Evolutionary conservation across 2,888 invertebrate genomes (phyloP).

Genomic region (Kryphioiulus occultus): DNA sequence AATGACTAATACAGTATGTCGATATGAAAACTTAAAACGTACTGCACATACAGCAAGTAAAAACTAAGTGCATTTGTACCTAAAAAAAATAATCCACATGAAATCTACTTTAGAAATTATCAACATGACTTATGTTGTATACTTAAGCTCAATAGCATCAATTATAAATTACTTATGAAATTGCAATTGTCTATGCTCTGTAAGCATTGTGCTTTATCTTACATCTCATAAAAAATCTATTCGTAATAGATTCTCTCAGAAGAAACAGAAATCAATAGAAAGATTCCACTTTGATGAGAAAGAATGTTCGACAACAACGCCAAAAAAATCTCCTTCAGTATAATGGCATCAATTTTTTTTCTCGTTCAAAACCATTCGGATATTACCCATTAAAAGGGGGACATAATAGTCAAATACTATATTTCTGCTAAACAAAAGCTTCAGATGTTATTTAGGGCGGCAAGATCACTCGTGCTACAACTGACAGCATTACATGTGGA

Average conservation of each 20-base stretch:
- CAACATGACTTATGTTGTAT: too few relatives aligned
- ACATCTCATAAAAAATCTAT: background rate
- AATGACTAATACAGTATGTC: too few relatives aligned
- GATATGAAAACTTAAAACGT: too few relatives aligned
- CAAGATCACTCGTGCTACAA: constrained; percentile 8
- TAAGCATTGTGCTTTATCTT: constrained; percentile 8
- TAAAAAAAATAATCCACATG: too few relatives aligned
- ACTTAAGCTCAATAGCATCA: too few relatives aligned
- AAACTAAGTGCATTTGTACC: too few relatives aligned
- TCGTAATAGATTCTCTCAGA: background rate
- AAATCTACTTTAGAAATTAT: too few relatives aligned
- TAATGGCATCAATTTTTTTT: background rate
- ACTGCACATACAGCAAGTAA: too few relatives aligned
- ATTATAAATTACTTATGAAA: too few relatives aligned
- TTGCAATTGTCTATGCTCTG: too few relatives aligned
- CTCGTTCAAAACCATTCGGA: background rate
- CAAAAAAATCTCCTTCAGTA: background rate
- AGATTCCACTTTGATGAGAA: constrained; percentile 9
- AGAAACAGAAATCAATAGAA: background rate
- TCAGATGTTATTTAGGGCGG: constrained; percentile 1
- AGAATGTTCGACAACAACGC: background rate
- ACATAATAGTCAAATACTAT: background rate
- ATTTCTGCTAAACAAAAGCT: background rate
- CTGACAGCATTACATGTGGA: constrained; percentile 3
- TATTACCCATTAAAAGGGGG: background rate